These are phyloP conservation scores for Lapara coniferarum DNA, from an alignment of 2,888 invertebrate genomes.

Conservation along the genomic window DNA sequence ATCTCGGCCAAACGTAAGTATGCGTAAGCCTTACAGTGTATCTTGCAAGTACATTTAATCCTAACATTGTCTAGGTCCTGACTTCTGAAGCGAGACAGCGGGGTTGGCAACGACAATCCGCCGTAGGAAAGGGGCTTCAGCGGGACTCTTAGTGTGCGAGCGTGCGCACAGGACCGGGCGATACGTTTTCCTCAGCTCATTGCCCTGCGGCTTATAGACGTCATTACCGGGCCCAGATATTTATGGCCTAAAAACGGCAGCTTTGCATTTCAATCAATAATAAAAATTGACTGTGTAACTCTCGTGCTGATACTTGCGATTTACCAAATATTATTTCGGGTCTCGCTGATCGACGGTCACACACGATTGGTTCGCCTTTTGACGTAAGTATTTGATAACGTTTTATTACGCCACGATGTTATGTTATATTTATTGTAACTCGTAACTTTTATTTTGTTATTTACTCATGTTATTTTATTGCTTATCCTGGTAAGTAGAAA, in stretches of 20 bases:
- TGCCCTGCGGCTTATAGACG: conserved; percentile 70
- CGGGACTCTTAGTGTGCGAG: conserved; percentile 33
- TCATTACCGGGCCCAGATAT: conserved; percentile 75
- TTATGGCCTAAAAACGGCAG: conserved; percentile 64
- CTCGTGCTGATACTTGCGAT: conserved; percentile 3
- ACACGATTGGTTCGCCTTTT: background rate
- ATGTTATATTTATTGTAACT: background rate
- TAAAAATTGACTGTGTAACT: conserved; percentile 44
- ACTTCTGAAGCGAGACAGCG: background rate
- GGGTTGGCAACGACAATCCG: background rate
- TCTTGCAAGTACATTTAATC: too few relatives aligned
- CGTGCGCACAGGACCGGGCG: conserved; percentile 54
- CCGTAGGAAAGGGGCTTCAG: background rate
- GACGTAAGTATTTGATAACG: background rate
- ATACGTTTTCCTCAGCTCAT: conserved; percentile 74
- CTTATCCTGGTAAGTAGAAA: background rate
- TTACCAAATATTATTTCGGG: conserved; percentile 7
- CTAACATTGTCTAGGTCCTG: background rate
- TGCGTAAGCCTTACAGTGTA: too few relatives aligned
- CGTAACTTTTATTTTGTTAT: conserved; percentile 3
- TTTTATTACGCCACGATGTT: background rate
- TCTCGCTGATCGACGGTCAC: background rate
- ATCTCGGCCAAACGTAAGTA: too few relatives aligned
- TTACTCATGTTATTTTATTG: background rate
- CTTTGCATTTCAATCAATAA: conserved; percentile 74